Conservation (phyloP, 2,888 invertebrate genomes). For the Diogma glabrata region DNA sequence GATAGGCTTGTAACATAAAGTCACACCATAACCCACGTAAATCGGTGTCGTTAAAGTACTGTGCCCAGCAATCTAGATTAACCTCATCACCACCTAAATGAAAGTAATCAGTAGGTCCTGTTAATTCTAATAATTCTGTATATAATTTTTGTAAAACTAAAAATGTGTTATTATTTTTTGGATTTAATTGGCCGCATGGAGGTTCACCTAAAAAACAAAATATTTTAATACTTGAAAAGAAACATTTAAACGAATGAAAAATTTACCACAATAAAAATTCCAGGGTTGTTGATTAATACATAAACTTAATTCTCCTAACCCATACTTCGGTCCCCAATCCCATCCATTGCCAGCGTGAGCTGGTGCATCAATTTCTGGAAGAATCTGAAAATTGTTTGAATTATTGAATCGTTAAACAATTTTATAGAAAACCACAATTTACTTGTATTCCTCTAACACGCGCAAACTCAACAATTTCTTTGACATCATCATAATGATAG, state of each 20-base stretch:
- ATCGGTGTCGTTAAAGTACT: constrained; percentile 62
- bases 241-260: background rate
- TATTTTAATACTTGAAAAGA: background rate
- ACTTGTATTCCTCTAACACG: constrained; percentile 73
- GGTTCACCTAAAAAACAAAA: constrained; percentile 46
- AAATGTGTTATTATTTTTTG: constrained; percentile 66
- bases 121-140: constrained; percentile 58
- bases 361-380: constrained; percentile 85
- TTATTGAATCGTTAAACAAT: constrained; percentile 55
- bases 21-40: constrained; percentile 68
- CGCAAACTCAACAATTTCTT: constrained; percentile 63
- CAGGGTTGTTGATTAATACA: constrained; percentile 74
- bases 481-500: constrained; percentile 59
- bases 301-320: constrained; percentile 64
- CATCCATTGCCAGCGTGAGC: constrained; percentile 82
- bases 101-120: constrained; percentile 65
- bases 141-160: constrained; percentile 61
- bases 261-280: constrained; percentile 57
- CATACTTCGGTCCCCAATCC: constrained; percentile 67
- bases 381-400: constrained; percentile 55
- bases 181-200: constrained; percentile 77
- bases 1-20: constrained; percentile 54
- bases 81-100: constrained; percentile 62
- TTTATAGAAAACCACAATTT: constrained; percentile 30
- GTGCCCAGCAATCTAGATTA: constrained; percentile 68